phyloP scores from a whole-genome alignment of 2,888 invertebrate species.

The Megaustenia siamemsis region DNA sequence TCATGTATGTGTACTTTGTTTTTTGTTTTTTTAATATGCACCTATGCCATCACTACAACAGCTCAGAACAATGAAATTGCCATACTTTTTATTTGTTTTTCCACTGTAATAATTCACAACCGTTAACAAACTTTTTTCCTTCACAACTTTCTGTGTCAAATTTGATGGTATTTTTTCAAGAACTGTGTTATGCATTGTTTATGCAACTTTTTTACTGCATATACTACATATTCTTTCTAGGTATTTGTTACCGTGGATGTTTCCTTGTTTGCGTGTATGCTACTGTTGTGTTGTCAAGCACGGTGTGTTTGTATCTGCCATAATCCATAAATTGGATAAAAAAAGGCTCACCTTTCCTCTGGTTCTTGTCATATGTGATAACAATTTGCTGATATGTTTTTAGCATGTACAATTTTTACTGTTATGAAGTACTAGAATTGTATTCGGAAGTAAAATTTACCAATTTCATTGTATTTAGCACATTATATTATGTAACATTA shows the following conservation, averaged over 20 bases:
- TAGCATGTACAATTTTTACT: background rate
- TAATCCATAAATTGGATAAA: background rate
- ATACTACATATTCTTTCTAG: background rate
- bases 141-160: slow-evolving; percentile 10
- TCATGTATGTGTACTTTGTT: background rate
- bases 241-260: background rate
- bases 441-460: background rate
- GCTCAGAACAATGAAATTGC: slow-evolving; percentile 32
- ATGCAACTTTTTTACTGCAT: background rate
- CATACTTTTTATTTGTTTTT: background rate
- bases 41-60: background rate
- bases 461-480: background rate
- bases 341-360: background rate
- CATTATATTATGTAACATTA: background rate
- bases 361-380: background rate
- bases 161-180: slow-evolving; percentile 14
- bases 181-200: slow-evolving; percentile 43
- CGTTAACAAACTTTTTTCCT: background rate
- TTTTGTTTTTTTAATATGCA: slow-evolving; percentile 40
- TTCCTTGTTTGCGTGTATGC: background rate
- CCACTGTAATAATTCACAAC: slow-evolving; percentile 7
- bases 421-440: background rate
- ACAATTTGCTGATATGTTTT: background rate
- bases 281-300: slow-evolving; percentile 16
- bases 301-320: background rate